Base-by-base conservation (phyloP, 30 jellyfish, hydroid and myxozoan species). In the Hydractinia symbiolongicarpus region DNA sequence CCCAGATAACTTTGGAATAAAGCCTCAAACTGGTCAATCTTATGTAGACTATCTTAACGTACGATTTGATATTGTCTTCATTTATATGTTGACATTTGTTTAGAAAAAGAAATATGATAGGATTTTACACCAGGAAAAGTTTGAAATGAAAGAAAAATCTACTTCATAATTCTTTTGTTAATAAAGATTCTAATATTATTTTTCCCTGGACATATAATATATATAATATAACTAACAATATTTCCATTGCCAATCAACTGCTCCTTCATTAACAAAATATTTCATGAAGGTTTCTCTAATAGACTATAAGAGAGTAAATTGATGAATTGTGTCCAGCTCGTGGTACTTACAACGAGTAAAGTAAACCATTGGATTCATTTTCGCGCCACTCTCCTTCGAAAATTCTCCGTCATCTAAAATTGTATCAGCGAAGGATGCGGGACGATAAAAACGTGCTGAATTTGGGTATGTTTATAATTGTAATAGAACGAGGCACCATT, bases 201-300 rank as follows among this genome's bases (percentile, higher is more conserved):
- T 2, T 68, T 73, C 1, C 4, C 73, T 0, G 2, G 44, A 30
- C 44, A 30, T 14, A 11, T 14, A 14, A 9, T 17, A 17, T 13
- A 73, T 30, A 30, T 10, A 73, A 73, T 17, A 21, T 73, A 13
- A 9, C 3, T 73, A 73, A 73, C 82, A 73, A 73, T 73, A 73
- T 77, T 77, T 57, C 95, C 93, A 86, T 80, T 86, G 95, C 95
- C 95, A 86, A 5, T 55, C 73, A 4, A 86, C 93, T 16, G 95
- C 87, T 16, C 95, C 95, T 57, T 86, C 88, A 80, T 80, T 81
- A 78, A 54, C 55, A 80, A 86, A 86, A 57, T 86, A 86, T 9
- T 86, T 83, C 78, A 3, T 79, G 54, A 80, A 72, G 11, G 54
- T 40, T 54, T 62, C 95, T 66, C 93, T 80, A 7, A 74, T 72